Evolutionary conservation across 2,797 vertebrate species (phyloP), one percentile per base, ranked within the genome.

Genomic region (Crenichthys baileyi): DNA sequence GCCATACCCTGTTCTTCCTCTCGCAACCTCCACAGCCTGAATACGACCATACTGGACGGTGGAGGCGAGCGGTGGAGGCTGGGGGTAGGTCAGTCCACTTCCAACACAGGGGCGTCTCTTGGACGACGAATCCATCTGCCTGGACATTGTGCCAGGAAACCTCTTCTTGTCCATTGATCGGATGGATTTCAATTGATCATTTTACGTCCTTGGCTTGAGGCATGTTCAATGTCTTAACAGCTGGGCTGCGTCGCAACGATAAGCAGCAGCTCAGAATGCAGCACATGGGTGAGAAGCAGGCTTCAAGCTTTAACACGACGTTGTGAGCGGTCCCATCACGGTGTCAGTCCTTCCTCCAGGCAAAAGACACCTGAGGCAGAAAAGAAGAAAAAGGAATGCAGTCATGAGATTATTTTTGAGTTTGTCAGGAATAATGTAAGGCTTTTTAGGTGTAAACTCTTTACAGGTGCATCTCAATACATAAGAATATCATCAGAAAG

Each of bases 1-100:
- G 0, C 98, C 98, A 9, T 99, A 99, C 29, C 98, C 98, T 0
- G 97, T 95, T 78, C 97, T 94, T 20, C 98, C 97, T 73, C 98
- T 94, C 0, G 98, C 98, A 56, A 99, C 97, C 90, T 99, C 98
- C 87, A 99, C 98, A 0, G 92, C 96, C 72, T 97, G 95, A 82
- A 97, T 89, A 22, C 96, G 96, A 63, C 97, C 96, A 76, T 94
- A 95, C 84, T 92, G 93, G 67, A 20, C 11, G n/a, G 90, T 85
- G 67, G 89, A 75, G 60, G 88, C 68, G 15, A 78, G 6, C 0
- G 73, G 81, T 0, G 83, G 75, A 63, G 88, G 84, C 65, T 87
- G 91, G 12, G 87, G 61, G 51, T 84, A 79, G 65, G 48, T 85
- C 22, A 88, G 15, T 8, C 88, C 90, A 13, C 88, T 80, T 50